Conservation (phyloP, 2,113 vertebrate species). For the Falco punctatus region DNA sequence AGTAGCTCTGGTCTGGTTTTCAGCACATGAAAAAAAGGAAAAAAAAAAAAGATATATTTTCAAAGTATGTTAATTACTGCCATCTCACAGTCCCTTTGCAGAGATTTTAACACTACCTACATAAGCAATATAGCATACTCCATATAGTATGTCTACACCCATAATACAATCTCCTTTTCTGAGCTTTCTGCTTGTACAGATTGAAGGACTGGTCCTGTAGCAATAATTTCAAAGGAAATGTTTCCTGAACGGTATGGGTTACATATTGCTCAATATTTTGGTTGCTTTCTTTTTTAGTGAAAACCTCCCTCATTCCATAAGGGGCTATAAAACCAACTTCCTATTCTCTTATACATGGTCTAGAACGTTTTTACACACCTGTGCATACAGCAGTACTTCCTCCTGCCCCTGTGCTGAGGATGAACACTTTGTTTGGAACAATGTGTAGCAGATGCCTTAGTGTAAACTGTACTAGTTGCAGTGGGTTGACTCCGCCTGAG, state of each 20-base stretch:
- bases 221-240: not conserved
- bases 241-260: not conserved
- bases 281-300: not conserved
- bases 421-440: not conserved
- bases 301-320: not conserved
- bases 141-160: not conserved
- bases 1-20: not conserved
- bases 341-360: not conserved
- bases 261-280: not conserved
- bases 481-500: not conserved
- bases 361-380: rapidly evolving
- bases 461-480: not conserved
- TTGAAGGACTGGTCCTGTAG: not conserved
- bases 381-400: not conserved
- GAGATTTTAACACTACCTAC: not conserved
- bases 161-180: not conserved
- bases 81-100: constrained; percentile 18
- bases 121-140: not conserved
- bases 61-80: constrained; percentile 27
- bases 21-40: not conserved
- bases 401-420: not conserved
- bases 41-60: not conserved
- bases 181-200: not conserved
- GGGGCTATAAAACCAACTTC: not conserved
- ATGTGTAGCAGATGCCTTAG: not conserved